phyloP scores from a whole-genome alignment of 2,888 invertebrate species.

The Agrochola macilenta region DNA sequence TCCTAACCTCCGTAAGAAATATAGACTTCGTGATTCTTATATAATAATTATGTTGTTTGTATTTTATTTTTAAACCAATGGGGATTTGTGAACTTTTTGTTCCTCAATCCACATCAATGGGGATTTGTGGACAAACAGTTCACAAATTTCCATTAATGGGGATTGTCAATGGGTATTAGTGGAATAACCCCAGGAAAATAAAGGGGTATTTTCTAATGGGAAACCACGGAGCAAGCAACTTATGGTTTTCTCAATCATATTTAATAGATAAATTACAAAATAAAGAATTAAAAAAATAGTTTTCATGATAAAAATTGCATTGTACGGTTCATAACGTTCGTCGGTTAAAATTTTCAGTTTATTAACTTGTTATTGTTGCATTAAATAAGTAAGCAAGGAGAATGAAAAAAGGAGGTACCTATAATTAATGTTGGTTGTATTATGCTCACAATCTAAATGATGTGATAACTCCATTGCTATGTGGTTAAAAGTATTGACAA shows the following conservation, averaged over 20 bases:
- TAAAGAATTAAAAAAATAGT: too few relatives aligned
- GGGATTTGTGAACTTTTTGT: too few relatives aligned
- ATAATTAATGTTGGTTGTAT: neutral
- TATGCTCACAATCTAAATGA: neutral
- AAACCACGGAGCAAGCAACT: neutral
- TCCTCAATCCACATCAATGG: too few relatives aligned
- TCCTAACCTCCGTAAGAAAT: too few relatives aligned
- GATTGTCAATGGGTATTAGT: too few relatives aligned
- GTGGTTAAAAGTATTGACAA: conserved; percentile 2
- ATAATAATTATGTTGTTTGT: too few relatives aligned
- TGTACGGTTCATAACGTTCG: neutral
- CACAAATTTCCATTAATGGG: too few relatives aligned
- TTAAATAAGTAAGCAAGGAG: neutral
- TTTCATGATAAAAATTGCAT: neutral
- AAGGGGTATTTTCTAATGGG: neutral
- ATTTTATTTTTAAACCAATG: too few relatives aligned
- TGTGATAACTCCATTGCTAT: neutral
- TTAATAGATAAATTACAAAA: neutral
- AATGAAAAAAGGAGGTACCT: neutral
- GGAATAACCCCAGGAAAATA: too few relatives aligned
- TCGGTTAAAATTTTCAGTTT: neutral
- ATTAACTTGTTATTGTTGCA: neutral
- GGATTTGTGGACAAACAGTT: too few relatives aligned
- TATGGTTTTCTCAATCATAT: neutral
- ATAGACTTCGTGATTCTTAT: too few relatives aligned